These are phyloP conservation scores for Chrysoperla carnea DNA, from an alignment of 1,140 invertebrate genomes.

Conservation along the genomic window DNA sequence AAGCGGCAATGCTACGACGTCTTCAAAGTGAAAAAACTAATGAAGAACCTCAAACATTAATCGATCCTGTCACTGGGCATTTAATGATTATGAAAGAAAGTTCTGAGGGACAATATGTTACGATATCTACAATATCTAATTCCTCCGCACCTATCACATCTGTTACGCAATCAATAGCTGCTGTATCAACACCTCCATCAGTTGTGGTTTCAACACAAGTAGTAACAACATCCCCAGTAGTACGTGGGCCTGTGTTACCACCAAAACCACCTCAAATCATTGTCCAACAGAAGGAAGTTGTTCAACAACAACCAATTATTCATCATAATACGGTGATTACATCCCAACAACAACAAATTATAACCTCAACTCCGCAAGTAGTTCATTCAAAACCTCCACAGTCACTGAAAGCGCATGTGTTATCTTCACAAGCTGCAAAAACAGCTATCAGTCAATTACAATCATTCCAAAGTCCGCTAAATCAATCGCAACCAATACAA, in stretches of 20 bases:
- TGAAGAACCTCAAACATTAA: slow-evolving; percentile 38
- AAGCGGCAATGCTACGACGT: slow-evolving; percentile 17
- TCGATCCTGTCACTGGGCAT: slow-evolving; percentile 60
- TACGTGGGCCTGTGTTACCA: not conserved
- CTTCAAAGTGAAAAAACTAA: slow-evolving; percentile 16
- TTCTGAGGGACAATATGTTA: slow-evolving; percentile 52
- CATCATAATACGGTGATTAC: slow-evolving; percentile 10
- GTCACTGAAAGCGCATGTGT: slow-evolving; percentile 33
- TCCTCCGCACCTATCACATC: slow-evolving; percentile 8
- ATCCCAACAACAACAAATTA: not conserved
- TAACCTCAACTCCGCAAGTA: not conserved
- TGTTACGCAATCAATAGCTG: slow-evolving; percentile 8
- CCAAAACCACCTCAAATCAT: slow-evolving; percentile 11
- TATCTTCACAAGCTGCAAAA: slow-evolving; percentile 19
- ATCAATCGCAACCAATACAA: slow-evolving; percentile 2
- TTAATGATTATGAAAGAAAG: slow-evolving; percentile 51
- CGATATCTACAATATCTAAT: slow-evolving; percentile 26
- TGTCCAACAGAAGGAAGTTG: slow-evolving; percentile 8
- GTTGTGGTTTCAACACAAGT: slow-evolving; percentile 8
- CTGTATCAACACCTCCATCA: slow-evolving; percentile 8
- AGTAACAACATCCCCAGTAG: slow-evolving; percentile 1
- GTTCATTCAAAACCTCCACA: slow-evolving; percentile 23
- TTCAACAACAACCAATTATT: slow-evolving; percentile 3
- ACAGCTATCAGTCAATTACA: slow-evolving; percentile 12
- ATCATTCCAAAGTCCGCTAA: slow-evolving; percentile 4